These are phyloP conservation scores for Patiria pectinifera DNA, from an alignment of 53 echinoderm and acorn worm genomes.

Conservation along the genomic window DNA sequence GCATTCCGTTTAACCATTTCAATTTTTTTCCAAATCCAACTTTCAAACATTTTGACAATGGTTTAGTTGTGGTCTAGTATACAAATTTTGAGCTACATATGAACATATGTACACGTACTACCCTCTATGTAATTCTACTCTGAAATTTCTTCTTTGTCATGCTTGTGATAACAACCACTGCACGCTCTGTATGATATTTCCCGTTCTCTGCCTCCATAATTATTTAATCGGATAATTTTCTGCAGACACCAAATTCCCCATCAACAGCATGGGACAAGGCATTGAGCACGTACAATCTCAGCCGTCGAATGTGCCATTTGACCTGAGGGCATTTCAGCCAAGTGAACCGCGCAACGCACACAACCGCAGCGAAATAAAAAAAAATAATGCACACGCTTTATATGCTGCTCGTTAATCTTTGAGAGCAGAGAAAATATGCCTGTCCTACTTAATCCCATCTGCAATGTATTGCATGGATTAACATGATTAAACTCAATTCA, in stretches of 20 bases:
- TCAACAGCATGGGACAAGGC: not conserved
- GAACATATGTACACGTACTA: no score
- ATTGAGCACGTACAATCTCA: not conserved
- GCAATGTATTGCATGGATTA: no score
- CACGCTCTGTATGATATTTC: not conserved
- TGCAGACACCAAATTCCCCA: not conserved
- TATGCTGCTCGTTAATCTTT: not conserved
- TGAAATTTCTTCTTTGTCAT: no score
- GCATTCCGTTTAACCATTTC: no score
- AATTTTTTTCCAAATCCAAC: not conserved
- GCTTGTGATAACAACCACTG: not conserved
- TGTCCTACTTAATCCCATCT: not conserved
- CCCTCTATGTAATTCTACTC: no score
- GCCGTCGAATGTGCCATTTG: not conserved
- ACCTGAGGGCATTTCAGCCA: not conserved
- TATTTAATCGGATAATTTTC: not conserved
- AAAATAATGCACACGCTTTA: not conserved
- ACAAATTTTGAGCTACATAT: no score
- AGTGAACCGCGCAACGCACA: no score
- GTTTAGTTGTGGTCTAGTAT: not conserved
- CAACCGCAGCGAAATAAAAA: no score
- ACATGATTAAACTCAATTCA: no score
- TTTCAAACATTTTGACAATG: not conserved
- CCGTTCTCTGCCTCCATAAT: not conserved
- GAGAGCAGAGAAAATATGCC: not conserved